These are phyloP conservation scores for Dicranocentrus wangi DNA, from an alignment of 2,888 invertebrate species.

Conservation along the genomic window DNA sequence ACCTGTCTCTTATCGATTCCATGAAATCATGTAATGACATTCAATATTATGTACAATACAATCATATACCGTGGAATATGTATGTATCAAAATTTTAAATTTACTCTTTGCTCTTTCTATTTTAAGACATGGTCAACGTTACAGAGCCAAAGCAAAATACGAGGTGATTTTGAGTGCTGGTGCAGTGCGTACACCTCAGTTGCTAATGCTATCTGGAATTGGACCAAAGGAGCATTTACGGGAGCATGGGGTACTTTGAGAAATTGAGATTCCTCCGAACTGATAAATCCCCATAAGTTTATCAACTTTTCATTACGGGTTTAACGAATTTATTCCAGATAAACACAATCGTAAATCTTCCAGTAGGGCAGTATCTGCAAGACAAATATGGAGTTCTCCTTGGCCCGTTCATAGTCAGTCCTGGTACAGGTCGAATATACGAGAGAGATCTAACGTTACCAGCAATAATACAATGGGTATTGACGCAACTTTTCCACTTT, in stretches of 20 bases:
- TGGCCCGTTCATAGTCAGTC: slow-evolving; percentile 66
- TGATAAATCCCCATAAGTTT: too few relatives aligned
- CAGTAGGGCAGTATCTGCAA: slow-evolving; percentile 69
- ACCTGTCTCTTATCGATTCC: too few relatives aligned
- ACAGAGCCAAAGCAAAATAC: slow-evolving; percentile 42
- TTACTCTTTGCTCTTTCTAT: too few relatives aligned
- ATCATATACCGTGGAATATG: too few relatives aligned
- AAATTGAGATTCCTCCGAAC: too few relatives aligned
- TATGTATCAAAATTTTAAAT: too few relatives aligned
- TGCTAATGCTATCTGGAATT: slow-evolving; percentile 61
- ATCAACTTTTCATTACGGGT: too few relatives aligned
- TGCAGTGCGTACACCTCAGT: slow-evolving; percentile 54
- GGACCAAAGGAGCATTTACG: slow-evolving; percentile 61
- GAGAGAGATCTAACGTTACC: slow-evolving; percentile 22
- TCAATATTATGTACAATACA: too few relatives aligned
- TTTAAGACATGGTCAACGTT: slow-evolving; percentile 63
- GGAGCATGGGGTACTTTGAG: slow-evolving; percentile 65
- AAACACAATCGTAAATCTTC: slow-evolving; percentile 60
- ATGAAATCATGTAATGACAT: too few relatives aligned
- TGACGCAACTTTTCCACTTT: too few relatives aligned
- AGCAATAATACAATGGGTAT: too few relatives aligned
- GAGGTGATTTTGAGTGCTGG: slow-evolving; percentile 69
- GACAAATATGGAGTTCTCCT: slow-evolving; percentile 68
- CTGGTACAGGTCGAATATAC: slow-evolving; percentile 48
- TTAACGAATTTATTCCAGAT: too few relatives aligned